phyloP scores from a whole-genome alignment of 2,113 vertebrate species.

The Callorhinus ursinus region DNA sequence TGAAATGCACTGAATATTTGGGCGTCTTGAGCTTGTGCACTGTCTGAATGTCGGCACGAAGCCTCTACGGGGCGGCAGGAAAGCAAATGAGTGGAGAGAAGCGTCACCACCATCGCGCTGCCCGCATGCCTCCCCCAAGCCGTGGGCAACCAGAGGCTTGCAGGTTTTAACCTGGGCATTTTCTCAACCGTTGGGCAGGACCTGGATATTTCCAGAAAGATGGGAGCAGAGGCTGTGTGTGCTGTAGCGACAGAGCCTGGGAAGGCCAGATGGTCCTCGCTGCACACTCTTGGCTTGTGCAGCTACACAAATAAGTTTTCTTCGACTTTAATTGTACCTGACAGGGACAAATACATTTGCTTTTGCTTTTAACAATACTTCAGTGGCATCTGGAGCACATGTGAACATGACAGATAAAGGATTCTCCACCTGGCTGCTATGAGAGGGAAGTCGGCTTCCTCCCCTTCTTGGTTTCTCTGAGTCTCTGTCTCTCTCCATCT shows the following conservation, averaged over 20 bases:
- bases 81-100: background rate
- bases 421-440: background rate
- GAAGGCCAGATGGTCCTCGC: background rate
- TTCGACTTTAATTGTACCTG: background rate
- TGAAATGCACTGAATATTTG: rapidly evolving
- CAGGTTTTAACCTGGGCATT: too few species aligned
- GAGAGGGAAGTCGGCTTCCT: background rate
- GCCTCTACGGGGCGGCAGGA: background rate
- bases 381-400: background rate
- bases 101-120: rapidly evolving
- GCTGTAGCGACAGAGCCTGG: rapidly evolving
- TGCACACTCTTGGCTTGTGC: rapidly evolving
- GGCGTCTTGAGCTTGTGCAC: rapidly evolving
- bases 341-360: background rate
- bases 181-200: background rate
- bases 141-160: rapidly evolving
- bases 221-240: rapidly evolving
- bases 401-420: too few species aligned
- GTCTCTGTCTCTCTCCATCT: background rate
- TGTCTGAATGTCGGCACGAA: background rate
- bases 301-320: background rate
- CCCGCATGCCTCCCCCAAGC: rapidly evolving
- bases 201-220: background rate
- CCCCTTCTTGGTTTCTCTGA: rapidly evolving
- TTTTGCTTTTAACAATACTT: background rate